Evolutionary conservation across 2,113 vertebrate genomes (phyloP), one percentile per base, ranked within the genome.

Genomic region (Semicossyphus pulcher): DNA sequence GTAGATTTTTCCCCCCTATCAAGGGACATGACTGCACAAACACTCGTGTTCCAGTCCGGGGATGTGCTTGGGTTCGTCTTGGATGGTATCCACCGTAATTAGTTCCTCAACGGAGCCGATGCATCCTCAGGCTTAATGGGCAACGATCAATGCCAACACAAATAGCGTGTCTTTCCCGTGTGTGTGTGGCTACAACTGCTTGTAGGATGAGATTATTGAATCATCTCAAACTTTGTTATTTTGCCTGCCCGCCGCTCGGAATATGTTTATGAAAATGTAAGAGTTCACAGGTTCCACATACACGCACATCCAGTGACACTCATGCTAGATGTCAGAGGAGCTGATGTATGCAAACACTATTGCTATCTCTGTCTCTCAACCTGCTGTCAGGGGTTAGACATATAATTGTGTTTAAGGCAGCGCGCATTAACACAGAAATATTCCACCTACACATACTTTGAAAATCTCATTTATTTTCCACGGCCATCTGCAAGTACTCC

Each of bases 381-480:
- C 79, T 80, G 76, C 76, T 83, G 84, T 84, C 87, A 88, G 77
- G 79, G 85, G 81, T 89, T 86, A 89, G 84, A 87, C 66, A 76
- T 82, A 88, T 88, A 90, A 91, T 89, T 89, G 89, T 90, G 86
- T 91, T 89, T 84, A 83, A 86, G 54, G 88, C 80, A 52, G 58
- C 53, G 70, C 71, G 67, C 72, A 81, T 80, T 72, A 76, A 76
- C 78, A 62, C 56, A 82, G 71, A 88, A 84, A 90, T 92, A 92
- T 91, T 89, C 90, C 91, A 84, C 91, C 91, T 89, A 90, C 90
- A 88, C 87, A 83, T 66, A 83, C 86, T 90, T 91, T 88, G 82
- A 90, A 91, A 88, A 84, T 72, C 87, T 89, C 69, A 89, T 89
- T 90, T 91, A 89, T 89, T 92, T 91, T 88, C 83, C 65, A 84